phyloP scores from a whole-genome alignment of 1,140 invertebrate species.

The Saxidomus purpurata region DNA sequence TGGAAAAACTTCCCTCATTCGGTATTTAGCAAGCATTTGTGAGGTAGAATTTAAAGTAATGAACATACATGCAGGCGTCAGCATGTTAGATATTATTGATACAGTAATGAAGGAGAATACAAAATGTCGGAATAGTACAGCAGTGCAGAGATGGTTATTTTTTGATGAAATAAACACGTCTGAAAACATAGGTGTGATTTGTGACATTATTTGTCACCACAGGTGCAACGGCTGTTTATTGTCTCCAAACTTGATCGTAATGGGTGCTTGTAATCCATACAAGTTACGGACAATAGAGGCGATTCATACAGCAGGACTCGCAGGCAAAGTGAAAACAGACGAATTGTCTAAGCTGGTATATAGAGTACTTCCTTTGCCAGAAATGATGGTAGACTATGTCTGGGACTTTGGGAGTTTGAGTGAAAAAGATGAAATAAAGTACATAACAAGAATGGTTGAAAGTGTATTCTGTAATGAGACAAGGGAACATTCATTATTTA shows the following conservation, averaged over 20 bases:
- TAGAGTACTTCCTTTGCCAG: conserved; percentile 74
- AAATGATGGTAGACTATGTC: conserved; percentile 75
- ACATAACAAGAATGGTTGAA: conserved; percentile 72
- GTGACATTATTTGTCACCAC: conserved; percentile 74
- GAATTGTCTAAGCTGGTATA: conserved; percentile 71
- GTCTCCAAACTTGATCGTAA: conserved; percentile 68
- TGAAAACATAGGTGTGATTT: conserved; percentile 70
- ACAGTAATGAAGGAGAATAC: conserved; percentile 44
- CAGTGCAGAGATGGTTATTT: conserved; percentile 66
- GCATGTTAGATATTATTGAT: conserved; percentile 29
- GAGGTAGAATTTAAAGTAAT: conserved; percentile 62
- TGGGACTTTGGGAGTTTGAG: conserved; percentile 76
- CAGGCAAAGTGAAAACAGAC: conserved; percentile 71
- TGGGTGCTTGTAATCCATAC: conserved; percentile 78
- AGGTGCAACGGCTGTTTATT: conserved; percentile 54
- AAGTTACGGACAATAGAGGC: conserved; percentile 52
- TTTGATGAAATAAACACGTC: conserved; percentile 78
- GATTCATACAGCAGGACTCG: conserved; percentile 69
- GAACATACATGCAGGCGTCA: conserved; percentile 74
- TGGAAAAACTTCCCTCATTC: conserved; percentile 76
- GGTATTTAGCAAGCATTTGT: conserved; percentile 64
- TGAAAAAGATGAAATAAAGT: conserved; percentile 70
- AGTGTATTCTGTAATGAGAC: conserved; percentile 12
- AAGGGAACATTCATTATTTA: conserved; percentile 8
- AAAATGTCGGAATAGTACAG: conserved; percentile 8